A percentile compares a stretch with the other conserved stretches of the same genome.
These are phyloP conservation scores for Actinia tenebrosa DNA, from an alignment of 64 coral and sea anemone species.

Conservation along the genomic window DNA sequence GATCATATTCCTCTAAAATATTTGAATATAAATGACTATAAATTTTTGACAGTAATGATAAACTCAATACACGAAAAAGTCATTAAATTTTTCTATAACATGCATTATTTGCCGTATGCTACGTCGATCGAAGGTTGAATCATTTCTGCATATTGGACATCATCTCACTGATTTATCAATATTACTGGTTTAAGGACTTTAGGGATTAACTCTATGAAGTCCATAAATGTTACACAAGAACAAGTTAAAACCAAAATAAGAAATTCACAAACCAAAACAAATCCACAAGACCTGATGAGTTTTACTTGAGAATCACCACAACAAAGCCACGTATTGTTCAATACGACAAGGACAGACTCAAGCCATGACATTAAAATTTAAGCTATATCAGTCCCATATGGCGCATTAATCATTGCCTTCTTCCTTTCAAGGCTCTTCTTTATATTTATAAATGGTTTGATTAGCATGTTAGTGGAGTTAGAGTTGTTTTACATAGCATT, in stretches of 20 bases:
- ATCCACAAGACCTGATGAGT: not conserved
- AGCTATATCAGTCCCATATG: not conserved
- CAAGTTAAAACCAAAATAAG: not conserved
- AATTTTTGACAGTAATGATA: too few relatives aligned
- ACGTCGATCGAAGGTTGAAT: too few relatives aligned
- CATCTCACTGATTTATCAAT: too few relatives aligned
- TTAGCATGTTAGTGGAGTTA: not conserved
- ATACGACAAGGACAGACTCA: not conserved
- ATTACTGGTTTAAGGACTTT: too few relatives aligned
- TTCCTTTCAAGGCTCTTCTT: not conserved
- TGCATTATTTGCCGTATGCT: too few relatives aligned
- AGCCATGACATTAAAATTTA: not conserved
- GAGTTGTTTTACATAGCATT: not conserved
- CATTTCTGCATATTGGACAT: too few relatives aligned
- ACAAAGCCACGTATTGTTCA: not conserved
- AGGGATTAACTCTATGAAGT: too few relatives aligned
- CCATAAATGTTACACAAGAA: not conserved
- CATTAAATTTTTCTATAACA: too few relatives aligned
- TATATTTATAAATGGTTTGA: not conserved
- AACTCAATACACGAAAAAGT: too few relatives aligned
- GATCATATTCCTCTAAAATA: too few relatives aligned
- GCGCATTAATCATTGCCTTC: not conserved
- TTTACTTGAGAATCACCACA: not conserved
- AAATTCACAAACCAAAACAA: not conserved
- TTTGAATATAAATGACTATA: too few relatives aligned